These are phyloP conservation scores for Hydraecia micacea DNA, from an alignment of 2,888 invertebrate species.

Conservation along the genomic window DNA sequence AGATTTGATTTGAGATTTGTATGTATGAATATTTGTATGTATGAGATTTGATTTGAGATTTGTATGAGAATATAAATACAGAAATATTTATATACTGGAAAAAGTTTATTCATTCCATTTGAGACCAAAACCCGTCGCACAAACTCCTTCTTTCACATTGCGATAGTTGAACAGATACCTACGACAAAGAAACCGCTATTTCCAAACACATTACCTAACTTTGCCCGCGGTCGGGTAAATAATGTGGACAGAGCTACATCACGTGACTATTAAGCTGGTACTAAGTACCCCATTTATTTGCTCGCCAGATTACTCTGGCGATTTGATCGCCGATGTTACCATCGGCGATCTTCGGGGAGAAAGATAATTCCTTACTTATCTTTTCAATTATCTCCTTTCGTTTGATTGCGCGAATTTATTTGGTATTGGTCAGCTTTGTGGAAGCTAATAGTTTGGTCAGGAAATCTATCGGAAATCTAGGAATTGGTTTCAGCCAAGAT, in stretches of 20 bases:
- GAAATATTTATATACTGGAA: neutral
- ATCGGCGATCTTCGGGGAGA: slow-evolving; percentile 57
- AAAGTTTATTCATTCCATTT: neutral
- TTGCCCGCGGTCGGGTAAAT: slow-evolving; percentile 52
- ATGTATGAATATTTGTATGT: too few relatives aligned
- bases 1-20: too few relatives aligned
- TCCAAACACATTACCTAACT: slow-evolving; percentile 57
- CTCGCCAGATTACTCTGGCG: slow-evolving; percentile 63
- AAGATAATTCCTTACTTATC: slow-evolving; percentile 76
- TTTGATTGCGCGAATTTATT: slow-evolving; percentile 74
- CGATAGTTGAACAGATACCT: slow-evolving; percentile 40
- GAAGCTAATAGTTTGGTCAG: slow-evolving; percentile 35
- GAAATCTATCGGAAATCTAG: slow-evolving; percentile 20
- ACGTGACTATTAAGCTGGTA: slow-evolving; percentile 64
- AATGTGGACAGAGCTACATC: slow-evolving; percentile 56
- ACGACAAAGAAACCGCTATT: slow-evolving; percentile 48
- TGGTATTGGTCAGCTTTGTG: slow-evolving; percentile 54
- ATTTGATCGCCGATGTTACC: too few relatives aligned
- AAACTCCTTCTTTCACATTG: slow-evolving; percentile 26
- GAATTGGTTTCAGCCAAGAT: neutral
- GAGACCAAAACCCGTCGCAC: slow-evolving; percentile 14
- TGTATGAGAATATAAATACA: neutral
- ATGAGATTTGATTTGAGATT: too few relatives aligned
- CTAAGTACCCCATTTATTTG: slow-evolving; percentile 68
- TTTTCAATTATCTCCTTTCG: slow-evolving; percentile 81